A percentile compares a stretch with the other conserved stretches of the same genome.
Conservation (phyloP, 2,797 vertebrate genomes). For the Chromobotia macracanthus region DNA sequence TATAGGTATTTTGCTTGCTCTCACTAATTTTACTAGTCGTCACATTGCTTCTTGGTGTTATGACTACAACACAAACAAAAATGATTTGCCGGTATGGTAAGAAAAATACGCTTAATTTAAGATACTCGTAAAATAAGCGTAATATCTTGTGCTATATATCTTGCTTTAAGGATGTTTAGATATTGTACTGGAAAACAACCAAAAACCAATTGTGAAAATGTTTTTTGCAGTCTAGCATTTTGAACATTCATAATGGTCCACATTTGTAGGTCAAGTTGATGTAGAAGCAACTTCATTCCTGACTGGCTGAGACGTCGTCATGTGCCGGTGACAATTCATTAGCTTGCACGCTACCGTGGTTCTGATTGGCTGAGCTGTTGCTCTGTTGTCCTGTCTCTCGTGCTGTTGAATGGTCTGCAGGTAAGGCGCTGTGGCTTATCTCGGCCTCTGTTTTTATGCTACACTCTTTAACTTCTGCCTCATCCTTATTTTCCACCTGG, state of each 20-base stretch:
- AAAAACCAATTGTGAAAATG: background rate
- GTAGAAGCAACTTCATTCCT: constrained; percentile 30
- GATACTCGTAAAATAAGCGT: background rate
- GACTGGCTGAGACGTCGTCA: constrained; percentile 20
- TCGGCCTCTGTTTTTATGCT: constrained; percentile 14
- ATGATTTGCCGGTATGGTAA: background rate
- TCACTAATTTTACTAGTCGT: no score
- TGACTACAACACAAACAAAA: background rate
- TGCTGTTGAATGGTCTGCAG: constrained; percentile 16
- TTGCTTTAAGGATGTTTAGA: constrained; percentile 26
- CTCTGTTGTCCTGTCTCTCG: constrained; percentile 9
- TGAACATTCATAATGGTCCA: constrained; percentile 41
- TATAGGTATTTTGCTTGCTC: no score
- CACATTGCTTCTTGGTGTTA: background rate
- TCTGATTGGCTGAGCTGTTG: background rate
- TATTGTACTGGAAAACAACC: background rate
- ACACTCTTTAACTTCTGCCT: constrained; percentile 42
- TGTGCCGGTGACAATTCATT: background rate
- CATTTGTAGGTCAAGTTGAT: background rate
- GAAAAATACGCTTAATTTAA: background rate
- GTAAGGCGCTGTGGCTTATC: constrained; percentile 5
- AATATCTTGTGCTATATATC: background rate
- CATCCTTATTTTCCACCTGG: constrained; percentile 53
- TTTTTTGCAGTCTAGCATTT: constrained; percentile 21
- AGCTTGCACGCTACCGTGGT: background rate